Conservation (phyloP, 2,797 vertebrate species). For the Poecilia velifera region DNA sequence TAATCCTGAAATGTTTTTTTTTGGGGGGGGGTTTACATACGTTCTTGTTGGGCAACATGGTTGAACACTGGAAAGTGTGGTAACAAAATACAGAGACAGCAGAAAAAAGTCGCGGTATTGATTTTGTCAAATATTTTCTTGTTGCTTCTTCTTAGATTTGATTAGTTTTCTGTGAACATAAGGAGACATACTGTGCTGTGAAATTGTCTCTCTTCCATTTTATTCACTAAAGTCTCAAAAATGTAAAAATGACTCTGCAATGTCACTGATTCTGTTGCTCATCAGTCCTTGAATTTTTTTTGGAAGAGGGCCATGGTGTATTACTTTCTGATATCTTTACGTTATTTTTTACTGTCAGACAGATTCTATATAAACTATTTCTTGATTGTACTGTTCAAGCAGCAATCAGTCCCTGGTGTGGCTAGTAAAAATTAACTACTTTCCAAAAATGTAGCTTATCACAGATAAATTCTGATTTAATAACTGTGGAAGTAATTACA, state of each 20-base stretch:
- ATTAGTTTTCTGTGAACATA: not conserved
- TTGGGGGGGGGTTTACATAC: too few relatives aligned
- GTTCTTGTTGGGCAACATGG: too few relatives aligned
- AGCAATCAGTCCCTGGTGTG: not conserved
- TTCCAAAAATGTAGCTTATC: not conserved
- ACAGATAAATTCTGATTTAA: not conserved
- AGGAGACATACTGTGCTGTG: not conserved
- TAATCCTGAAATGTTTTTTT: too few relatives aligned
- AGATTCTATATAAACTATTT: not conserved
- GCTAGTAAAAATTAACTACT: not conserved
- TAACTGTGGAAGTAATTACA: not conserved
- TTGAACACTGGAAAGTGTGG: too few relatives aligned
- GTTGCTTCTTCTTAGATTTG: not conserved
- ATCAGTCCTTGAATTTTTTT: not conserved
- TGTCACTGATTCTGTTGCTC: not conserved
- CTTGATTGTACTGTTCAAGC: not conserved
- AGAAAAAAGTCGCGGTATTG: not conserved
- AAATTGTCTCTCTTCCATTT: not conserved
- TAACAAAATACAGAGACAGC: too few relatives aligned
- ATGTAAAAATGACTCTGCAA: not conserved
- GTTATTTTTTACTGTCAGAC: not conserved
- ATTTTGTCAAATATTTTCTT: not conserved
- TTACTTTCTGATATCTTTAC: not conserved
- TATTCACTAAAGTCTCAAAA: not conserved
- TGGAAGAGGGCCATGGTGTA: not conserved